Base-by-base conservation (phyloP, 1,140 invertebrate species). In the Colletes latitarsis region DNA sequence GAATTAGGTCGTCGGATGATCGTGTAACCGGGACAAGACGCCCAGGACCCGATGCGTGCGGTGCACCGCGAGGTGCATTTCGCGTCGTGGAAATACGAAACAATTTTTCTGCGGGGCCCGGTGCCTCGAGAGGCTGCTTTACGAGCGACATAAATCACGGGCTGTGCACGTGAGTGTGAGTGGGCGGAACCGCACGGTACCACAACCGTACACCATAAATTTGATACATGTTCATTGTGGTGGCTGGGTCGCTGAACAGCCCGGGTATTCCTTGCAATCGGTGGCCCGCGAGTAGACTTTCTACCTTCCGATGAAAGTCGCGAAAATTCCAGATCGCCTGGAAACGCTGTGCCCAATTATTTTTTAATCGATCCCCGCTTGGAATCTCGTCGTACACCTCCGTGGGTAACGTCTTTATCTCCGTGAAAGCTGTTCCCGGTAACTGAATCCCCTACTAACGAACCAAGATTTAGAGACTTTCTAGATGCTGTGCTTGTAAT, bases 151-250 rank as follows among this genome's bases (percentile, higher is more conserved):
- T 90, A 90, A 90, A 90, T 90, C 87, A 85, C 74, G 43, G 30
- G 19, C 52, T 30, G 66, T 82, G 80, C 81, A 75, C 75, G 71
- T 67, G 81, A 87, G 89, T 90, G 86, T 90, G 89, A 90, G 89
- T 90, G 81, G 89, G 89, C 88, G 89, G 86, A 80, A 82, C 80
- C 77, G 55, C 71, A 71, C 67, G 82, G 85, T 87, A 89, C 84
- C 76, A 82, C 68, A 79, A 74, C 76, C 76, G 74, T 82, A 77
- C 80, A 83, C 82, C 78, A 90, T 90, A 90, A 90, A 90, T 90
- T 89, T 85, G 78, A 88, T 86, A 87, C 89, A 87, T 82, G 81
- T 87, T 90, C 86, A 89, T 89, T 89, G 84, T 88, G 75, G 77
- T 76, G 81, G 74, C 55, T 77, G 76, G 78, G 41, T 76, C 74